Percentiles rank a stretch among this genome's conserved stretches.
Conservation (phyloP, 2,888 invertebrate species). For the Sclerodermus sp. region DNA sequence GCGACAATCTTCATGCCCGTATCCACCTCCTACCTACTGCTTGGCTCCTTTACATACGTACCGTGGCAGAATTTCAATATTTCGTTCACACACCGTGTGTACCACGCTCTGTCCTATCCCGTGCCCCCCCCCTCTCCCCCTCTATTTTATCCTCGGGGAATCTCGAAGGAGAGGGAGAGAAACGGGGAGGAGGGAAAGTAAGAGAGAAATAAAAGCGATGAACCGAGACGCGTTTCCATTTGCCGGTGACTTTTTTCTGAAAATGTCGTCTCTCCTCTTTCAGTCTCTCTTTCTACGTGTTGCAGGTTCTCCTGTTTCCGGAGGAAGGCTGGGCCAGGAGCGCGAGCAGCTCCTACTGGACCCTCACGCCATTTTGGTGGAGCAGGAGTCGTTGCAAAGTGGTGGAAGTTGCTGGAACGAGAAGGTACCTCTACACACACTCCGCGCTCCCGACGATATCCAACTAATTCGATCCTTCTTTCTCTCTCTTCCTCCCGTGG, state of each 20-base stretch:
- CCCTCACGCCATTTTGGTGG: constrained; percentile 86
- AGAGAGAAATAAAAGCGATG: too few species aligned
- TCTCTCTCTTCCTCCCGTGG: too few species aligned
- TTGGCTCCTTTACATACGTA: too few species aligned
- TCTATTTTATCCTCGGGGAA: background rate
- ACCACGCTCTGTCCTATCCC: too few species aligned
- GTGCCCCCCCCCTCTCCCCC: too few species aligned
- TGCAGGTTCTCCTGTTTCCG: constrained; percentile 79
- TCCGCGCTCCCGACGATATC: too few species aligned
- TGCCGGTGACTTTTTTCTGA: too few species aligned
- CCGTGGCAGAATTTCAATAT: constrained; percentile 28
- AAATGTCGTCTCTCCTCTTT: too few species aligned
- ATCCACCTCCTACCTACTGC: too few species aligned
- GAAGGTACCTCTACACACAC: constrained; percentile 61
- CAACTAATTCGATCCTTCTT: too few species aligned
- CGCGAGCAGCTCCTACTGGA: constrained; percentile 84
- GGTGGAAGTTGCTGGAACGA: constrained; percentile 79
- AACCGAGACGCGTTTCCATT: too few species aligned
- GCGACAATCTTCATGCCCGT: too few species aligned
- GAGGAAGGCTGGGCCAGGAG: constrained; percentile 89
- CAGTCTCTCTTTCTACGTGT: constrained; percentile 13
- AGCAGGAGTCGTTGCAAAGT: constrained; percentile 80
- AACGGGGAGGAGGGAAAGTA: background rate
- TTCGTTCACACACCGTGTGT: constrained; percentile 31
- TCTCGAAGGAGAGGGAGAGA: constrained; percentile 1